Base-by-base conservation (phyloP, 1,140 invertebrate species). In the Panagrolaimus sp. region DNA sequence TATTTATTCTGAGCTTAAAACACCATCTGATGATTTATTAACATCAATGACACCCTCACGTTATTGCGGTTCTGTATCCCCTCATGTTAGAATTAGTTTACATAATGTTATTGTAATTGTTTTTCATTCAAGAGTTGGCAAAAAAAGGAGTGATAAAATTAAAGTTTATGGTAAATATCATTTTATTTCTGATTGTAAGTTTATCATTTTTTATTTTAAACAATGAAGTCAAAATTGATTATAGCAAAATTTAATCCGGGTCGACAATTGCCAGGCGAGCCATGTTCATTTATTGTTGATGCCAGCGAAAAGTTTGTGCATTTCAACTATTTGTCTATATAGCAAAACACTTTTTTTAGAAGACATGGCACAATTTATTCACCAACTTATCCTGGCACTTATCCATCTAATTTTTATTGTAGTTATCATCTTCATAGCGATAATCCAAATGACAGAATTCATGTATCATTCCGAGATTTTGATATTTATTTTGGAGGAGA, bases 401-500 rank as follows among this genome's bases (percentile, higher is more conserved):
- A 99, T 87, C 95, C 96, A 68, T 97, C 97, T 85, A 83, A 82
- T 67, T 80, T 83, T 63, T 69, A 78, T 27, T 84, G 81, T 61
- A 73, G 71, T 45, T 83, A 83, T 57, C 89, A 91, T 84, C 93
- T 99, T 85, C 88, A 91, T 74, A 96, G 96, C n/a, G 88, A 88
- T 57, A 25, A 20, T 77, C 87, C 87, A 27, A 89, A 90, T 66
- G 92, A 98, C 85, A 87, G 96, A 78, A 91, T 99, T 74, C 89
- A 92, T 71, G 87, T 99, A 71, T 92, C 93, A 85, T 98, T 98
- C 87, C 88, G 92, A 77, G 96, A 98, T 86, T 98, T 99, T 86
- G 94, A 97, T 85, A 88, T 99, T 65, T 97, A 96, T 87, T 96
- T 92, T 86, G 96, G 96, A 75, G 96, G 95, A 76, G 90, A 93